These are phyloP conservation scores for Laothoe populi DNA, from an alignment of 2,888 invertebrate genomes.

Conservation along the genomic window DNA sequence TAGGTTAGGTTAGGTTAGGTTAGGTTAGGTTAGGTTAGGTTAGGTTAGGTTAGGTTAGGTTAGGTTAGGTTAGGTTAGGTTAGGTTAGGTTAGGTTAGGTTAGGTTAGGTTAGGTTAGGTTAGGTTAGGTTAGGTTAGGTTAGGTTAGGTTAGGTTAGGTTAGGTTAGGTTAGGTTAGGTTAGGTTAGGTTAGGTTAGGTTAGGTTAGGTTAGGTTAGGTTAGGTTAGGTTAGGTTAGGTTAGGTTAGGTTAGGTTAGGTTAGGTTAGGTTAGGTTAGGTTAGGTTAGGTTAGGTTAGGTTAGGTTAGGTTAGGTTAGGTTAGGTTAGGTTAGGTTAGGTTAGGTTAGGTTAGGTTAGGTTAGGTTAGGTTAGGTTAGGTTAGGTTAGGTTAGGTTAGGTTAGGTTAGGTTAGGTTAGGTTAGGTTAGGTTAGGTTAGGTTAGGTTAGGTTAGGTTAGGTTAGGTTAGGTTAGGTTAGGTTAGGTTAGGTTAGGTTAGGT, in stretches of 20 bases:
- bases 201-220: constrained; percentile 39
- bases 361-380: too few species aligned
- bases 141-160: constrained; percentile 25
- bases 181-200: constrained; percentile 37
- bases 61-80: constrained; percentile 32
- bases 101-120: constrained; percentile 37
- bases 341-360: too few species aligned
- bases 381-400: too few species aligned
- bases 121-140: constrained; percentile 32
- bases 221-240: constrained; percentile 38
- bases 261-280: too few species aligned
- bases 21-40: constrained; percentile 32
- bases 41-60: constrained; percentile 32
- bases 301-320: too few species aligned
- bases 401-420: too few species aligned
- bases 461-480: too few species aligned
- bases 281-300: too few species aligned
- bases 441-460: too few species aligned
- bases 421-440: too few species aligned
- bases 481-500: too few species aligned
- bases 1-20: constrained; percentile 33
- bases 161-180: constrained; percentile 36
- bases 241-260: constrained; percentile 39
- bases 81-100: constrained; percentile 30
- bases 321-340: too few species aligned